phyloP scores from a whole-genome alignment of 1,140 invertebrate genomes.

The Trichomalopsis sarcophagae region DNA sequence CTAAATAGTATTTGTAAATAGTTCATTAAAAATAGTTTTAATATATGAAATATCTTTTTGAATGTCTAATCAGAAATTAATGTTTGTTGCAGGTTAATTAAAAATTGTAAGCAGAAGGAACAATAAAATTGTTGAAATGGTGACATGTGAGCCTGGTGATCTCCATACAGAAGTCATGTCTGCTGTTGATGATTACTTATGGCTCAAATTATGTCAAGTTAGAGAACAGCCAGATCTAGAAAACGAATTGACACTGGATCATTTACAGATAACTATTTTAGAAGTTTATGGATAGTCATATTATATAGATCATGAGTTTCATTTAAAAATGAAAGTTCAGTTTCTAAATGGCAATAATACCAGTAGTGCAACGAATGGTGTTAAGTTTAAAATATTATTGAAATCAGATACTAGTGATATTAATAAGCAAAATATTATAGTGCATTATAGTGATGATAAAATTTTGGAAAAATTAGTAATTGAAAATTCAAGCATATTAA shows the following conservation, averaged over 20 bases:
- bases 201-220: slow-evolving; percentile 92
- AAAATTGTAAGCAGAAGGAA: slow-evolving; percentile 76
- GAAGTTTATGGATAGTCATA: no score
- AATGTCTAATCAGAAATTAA: slow-evolving; percentile 8
- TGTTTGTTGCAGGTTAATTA: slow-evolving; percentile 74
- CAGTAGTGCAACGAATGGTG: not conserved
- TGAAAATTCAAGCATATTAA: not conserved
- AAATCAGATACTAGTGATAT: not conserved
- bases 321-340: no score
- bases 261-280: no score
- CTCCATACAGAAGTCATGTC: slow-evolving; percentile 91
- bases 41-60: no score
- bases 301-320: no score
- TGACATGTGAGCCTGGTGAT: slow-evolving; percentile 90
- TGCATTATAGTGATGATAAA: not conserved
- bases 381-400: not conserved
- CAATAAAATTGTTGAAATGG: slow-evolving; percentile 84
- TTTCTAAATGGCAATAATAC: not conserved
- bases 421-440: not conserved
- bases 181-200: slow-evolving; percentile 97
- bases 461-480: slow-evolving; percentile 11
- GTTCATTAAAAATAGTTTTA: no score
- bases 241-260: no score
- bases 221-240: slow-evolving; percentile 77
- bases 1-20: no score